phyloP scores from a whole-genome alignment of 37 sponge, comb jelly and placozoan genomes.

The Amphimedon queenslandica region DNA sequence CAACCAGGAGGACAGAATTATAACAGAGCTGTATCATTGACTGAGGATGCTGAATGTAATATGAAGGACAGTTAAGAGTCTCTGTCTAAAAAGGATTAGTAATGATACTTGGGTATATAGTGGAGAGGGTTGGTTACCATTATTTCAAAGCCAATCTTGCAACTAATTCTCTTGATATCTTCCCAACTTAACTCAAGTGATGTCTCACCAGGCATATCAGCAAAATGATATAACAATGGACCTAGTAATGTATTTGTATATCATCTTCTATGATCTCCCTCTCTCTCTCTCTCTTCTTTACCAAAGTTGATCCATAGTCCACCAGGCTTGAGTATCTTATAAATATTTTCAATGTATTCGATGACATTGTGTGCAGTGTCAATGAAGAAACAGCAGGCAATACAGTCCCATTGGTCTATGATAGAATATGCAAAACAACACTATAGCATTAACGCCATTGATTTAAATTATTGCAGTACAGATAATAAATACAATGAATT shows the following conservation, averaged over 20 bases:
- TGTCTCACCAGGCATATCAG: slow-evolving; percentile 74
- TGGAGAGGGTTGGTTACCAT: slow-evolving; percentile 36
- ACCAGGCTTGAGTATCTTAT: slow-evolving; percentile 89
- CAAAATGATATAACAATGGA: slow-evolving; percentile 92
- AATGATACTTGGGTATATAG: background rate
- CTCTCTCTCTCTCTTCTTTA: slow-evolving; percentile 4
- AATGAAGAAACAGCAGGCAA: slow-evolving; percentile 77
- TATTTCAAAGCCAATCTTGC: slow-evolving; percentile 82
- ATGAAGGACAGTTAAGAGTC: slow-evolving; percentile 13
- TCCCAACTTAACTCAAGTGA: slow-evolving; percentile 90
- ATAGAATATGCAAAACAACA: no score
- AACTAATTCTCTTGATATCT: slow-evolving; percentile 58
- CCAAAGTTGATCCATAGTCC: slow-evolving; percentile 95
- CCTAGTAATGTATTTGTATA: slow-evolving; percentile 32
- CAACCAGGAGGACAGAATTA: slow-evolving; percentile 85
- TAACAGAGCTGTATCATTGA: slow-evolving; percentile 88
- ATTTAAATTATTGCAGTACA: no score
- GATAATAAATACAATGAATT: no score
- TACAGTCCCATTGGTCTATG: slow-evolving; percentile 71
- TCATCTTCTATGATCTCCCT: background rate
- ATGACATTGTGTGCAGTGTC: slow-evolving; percentile 97
- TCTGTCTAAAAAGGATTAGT: slow-evolving; percentile 31
- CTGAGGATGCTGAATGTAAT: slow-evolving; percentile 61
- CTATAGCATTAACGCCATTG: no score
- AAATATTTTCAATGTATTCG: slow-evolving; percentile 82